Evolutionary conservation across 92 coral and sea anemone species (phyloP).

Genomic region (Umimayanthus chanpuru): DNA sequence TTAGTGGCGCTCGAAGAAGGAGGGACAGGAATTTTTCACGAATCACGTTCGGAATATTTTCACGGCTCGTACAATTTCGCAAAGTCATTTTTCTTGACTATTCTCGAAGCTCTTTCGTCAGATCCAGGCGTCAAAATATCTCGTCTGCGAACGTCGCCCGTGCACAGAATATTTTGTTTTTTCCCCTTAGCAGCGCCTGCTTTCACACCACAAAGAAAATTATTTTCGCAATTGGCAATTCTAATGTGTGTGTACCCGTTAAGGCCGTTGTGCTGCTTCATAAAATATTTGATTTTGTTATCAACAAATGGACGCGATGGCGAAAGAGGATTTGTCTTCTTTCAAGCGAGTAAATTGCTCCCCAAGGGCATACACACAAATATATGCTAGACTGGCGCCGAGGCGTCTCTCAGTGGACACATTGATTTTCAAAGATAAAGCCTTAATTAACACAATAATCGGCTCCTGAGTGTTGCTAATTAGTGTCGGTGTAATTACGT

Average conservation of each 20-base stretch:
- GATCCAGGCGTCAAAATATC: conserved; percentile 34
- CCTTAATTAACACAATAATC: conserved; percentile 98
- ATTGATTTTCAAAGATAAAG: conserved; percentile 91
- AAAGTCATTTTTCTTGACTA: background rate
- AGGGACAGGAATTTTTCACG: background rate
- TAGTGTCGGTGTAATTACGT: conserved; percentile 95
- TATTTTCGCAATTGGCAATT: conserved; percentile 79
- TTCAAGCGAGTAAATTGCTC: conserved; percentile 59
- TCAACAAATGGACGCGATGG: conserved; percentile 81
- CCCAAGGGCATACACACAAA: conserved; percentile 84
- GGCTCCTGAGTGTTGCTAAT: conserved; percentile 97
- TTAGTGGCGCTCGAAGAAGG: conserved; percentile 1
- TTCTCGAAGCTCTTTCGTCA: conserved; percentile 20
- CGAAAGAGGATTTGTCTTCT: conserved; percentile 33
- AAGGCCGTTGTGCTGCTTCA: conserved; percentile 63
- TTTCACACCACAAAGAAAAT: conserved; percentile 74
- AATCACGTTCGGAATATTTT: conserved; percentile 5
- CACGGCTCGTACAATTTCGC: background rate
- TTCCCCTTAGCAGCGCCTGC: conserved; percentile 71
- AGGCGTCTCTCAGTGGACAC: conserved; percentile 84
- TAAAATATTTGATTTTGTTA: conserved; percentile 94
- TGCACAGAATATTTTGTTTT: conserved; percentile 69
- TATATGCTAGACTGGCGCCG: conserved; percentile 92
- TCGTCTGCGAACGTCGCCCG: background rate
- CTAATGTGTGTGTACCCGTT: conserved; percentile 79